Evolutionary conservation across 2,888 invertebrate genomes (phyloP).

Genomic region (Romanomermis culicivorax): DNA sequence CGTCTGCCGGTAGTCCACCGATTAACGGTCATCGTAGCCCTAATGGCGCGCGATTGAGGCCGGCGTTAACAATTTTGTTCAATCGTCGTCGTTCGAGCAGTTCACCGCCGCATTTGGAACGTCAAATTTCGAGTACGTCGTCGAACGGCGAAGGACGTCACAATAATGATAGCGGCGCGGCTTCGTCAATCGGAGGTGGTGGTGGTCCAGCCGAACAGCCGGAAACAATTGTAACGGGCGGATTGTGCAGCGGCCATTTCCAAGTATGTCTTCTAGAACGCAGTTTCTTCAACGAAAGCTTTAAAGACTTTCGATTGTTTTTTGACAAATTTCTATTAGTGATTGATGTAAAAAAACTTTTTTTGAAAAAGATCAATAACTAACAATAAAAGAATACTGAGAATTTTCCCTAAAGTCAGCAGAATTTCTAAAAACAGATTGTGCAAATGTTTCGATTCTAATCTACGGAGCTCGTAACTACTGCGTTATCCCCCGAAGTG

Average conservation of each 20-base stretch:
- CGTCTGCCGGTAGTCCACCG: not conserved
- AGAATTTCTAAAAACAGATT: too few species aligned
- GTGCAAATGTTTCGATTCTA: too few species aligned
- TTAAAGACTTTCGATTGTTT: too few species aligned
- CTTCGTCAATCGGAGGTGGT: not conserved
- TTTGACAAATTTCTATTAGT: too few species aligned
- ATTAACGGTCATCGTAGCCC: not conserved
- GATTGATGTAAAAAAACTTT: too few species aligned
- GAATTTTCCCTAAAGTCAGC: too few species aligned
- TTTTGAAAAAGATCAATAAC: too few species aligned
- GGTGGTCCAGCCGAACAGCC: not conserved
- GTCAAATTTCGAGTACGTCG: not conserved
- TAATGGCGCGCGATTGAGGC: not conserved
- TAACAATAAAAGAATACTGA: too few species aligned
- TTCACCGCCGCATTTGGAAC: not conserved
- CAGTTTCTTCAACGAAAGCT: not conserved
- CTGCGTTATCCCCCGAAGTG: too few species aligned
- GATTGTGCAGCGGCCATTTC: not conserved
- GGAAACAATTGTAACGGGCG: not conserved
- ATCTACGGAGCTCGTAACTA: too few species aligned
- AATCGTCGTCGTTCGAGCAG: not conserved
- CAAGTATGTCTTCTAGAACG: not conserved
- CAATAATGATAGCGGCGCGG: too few species aligned
- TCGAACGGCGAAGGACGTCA: not conserved
- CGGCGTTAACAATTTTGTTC: not conserved